Evolutionary conservation across 1,140 invertebrate species (phyloP).

Genomic region (Hylaeus volcanicus): DNA sequence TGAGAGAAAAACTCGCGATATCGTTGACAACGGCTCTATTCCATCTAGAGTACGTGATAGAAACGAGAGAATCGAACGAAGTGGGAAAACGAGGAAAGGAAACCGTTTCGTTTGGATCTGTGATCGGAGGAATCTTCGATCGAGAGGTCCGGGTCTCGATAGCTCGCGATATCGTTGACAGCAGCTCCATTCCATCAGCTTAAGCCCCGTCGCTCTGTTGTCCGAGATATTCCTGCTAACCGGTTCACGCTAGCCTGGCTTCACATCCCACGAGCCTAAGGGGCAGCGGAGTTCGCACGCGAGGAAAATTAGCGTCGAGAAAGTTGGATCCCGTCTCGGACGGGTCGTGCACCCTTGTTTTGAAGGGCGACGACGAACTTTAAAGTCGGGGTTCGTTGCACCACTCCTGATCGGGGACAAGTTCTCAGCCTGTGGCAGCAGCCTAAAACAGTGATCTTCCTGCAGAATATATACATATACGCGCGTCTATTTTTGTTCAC

Average conservation of each 20-base stretch:
- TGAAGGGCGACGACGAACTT: constrained; percentile 48
- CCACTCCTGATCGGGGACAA: constrained; percentile 37
- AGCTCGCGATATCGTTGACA: not conserved
- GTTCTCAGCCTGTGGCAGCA: constrained; percentile 58
- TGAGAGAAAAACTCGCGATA: too few relatives aligned
- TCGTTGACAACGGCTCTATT: too few relatives aligned
- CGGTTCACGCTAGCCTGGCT: constrained; percentile 17
- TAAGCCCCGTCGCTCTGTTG: not conserved
- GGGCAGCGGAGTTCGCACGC: not conserved
- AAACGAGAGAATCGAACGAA: too few relatives aligned
- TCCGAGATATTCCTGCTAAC: constrained; percentile 1
- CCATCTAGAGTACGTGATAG: too few relatives aligned
- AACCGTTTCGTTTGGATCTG: not conserved
- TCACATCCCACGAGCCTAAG: not conserved
- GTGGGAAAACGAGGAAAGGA: not conserved
- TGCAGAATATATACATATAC: constrained; percentile 36
- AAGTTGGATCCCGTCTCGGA: constrained; percentile 3
- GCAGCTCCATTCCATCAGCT: not conserved
- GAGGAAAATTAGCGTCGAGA: constrained; percentile 10
- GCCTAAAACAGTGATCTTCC: constrained; percentile 61
- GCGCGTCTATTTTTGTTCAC: constrained; percentile 56
- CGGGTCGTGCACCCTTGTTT: constrained; percentile 51
- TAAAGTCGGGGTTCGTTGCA: constrained; percentile 40
- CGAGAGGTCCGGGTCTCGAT: not conserved
- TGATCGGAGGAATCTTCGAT: not conserved